Evolutionary conservation across 2,797 vertebrate species (phyloP), one percentile per base, ranked within the genome.

Genomic region (Anguilla anguilla): DNA sequence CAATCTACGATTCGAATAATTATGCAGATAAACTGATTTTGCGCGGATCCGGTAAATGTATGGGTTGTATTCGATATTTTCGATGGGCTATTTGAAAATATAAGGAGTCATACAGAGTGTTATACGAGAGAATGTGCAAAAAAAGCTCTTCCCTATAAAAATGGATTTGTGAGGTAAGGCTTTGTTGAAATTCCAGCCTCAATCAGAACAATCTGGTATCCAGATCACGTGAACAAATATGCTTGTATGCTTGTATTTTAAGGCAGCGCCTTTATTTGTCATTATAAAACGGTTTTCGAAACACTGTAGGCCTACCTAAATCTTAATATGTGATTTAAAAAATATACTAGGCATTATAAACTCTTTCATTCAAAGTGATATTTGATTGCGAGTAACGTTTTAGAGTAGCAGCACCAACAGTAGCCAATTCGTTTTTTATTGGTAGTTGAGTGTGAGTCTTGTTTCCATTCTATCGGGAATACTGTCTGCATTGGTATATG

Each of bases 391-490:
- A 95, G 93, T 90, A 92, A 93, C 94, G 93, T 95, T 96, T 96
- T 93, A 94, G 94, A 95, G 96, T 96, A 96, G 95, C 94, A 95
- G 96, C 95, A 95, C 95, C 94, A 96, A 96, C 96, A 95, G 92
- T 92, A 46, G 43, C 43, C 43, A 46, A 94, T 96, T 97, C 95
- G 96, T 96, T 97, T 96, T 98, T 99, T 99, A 98, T 99, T 99
- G 97, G 98, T 98, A 98, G 98, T 95, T 97, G 97, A 98, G 97
- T 95, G 96, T 96, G 96, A 97, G 97, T 95, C 96, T 94, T 93
- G 96, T 97, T 79, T 97, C 97, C 97, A 95, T 97, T 98, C 98
- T 99, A 96, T 97, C 98, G 97, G 98, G 98, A 99, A 99, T 99
- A 98, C 97, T 97, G 96, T 96, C 96, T 97, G 96, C 96, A 96